Evolutionary conservation across 2,113 vertebrate genomes (phyloP), one percentile per base, ranked within the genome.

Genomic region (Actenoides lindsayi): DNA sequence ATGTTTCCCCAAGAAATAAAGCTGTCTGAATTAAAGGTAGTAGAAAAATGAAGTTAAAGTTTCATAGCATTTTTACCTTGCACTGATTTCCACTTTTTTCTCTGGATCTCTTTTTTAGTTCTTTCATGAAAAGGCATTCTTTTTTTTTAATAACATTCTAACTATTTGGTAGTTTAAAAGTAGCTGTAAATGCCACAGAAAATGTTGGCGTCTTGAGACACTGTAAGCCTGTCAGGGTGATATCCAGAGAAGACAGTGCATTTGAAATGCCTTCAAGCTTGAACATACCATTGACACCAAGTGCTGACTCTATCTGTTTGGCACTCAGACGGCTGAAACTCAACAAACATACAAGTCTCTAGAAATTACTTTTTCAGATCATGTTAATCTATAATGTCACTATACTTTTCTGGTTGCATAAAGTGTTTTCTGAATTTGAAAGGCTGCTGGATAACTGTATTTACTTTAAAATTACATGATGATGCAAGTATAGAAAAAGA

Each of bases 181-280:
- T 15, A 69, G 33, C 7, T 18, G 27, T 23, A 28, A 63, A 70
- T 67, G 30, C 3, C 8, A 3, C 25, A 27, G 71, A 81, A 83
- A 65, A 59, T 2, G 7, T 27, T 1, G 0, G 17, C 6, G 15
- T 53, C 50, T 75, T 74, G 41, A 14, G n/a, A 44, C 21, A 28
- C 8, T 10, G 6, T 60, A 30, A 80, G 11, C 23, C 37, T 46
- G 16, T 20, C 41, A 76, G 25, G 4, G 13, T 48, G 5, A 16
- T n/a, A 51, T 14, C 30, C 67, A 13, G 3, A 8, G 54, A 78
- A n/a, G 30, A 31, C 2, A 53, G 0, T 0, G 13, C 7, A 31
- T 11, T 7, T 69, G 54, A 73, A 90, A 37, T 33, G 31, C 11
- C 54, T 83, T 31, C 6, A 69, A n/a, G 30, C 11, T 60, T 51